Evolutionary conservation across 2,113 vertebrate genomes (phyloP), one percentile per base, ranked within the genome.

Genomic region (Helogale parvula): DNA sequence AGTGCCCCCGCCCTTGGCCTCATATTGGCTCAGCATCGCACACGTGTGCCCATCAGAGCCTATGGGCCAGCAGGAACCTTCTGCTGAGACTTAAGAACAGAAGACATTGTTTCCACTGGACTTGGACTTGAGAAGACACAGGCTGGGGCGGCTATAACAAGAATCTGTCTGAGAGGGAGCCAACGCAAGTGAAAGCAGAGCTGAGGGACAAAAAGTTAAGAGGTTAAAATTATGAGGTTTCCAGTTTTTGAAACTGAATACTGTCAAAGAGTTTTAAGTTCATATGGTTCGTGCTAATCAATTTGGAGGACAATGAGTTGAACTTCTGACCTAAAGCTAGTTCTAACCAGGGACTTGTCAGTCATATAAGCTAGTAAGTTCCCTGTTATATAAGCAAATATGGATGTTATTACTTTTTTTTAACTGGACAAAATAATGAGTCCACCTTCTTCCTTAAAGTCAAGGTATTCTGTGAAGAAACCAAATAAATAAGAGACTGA

Each of bases 191-290:
- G 47, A 79, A 90, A 85, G 71, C 38, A 85, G 23, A 85, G 35
- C 50, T 77, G 25, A 79, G 17, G 29, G 71, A 95, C 17, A 41
- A 12, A 25, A 35, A 76, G 8, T 2, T 19, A 65, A 12, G 72
- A 35, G 21, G 80, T 60, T 27, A 83, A 84, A 66, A 54, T 35
- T 7, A 52, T 25, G 27, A 86, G 1, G 14, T 80, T 91, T 69
- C 47, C 12, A 33, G 17, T 35, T 54, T 92, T 71, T 65, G n/a
- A 72, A 87, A 69, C n/a, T 65, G 16, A 50, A 86, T 85, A 16
- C 29, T 60, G 60, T 76, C 60, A 90, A 57, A 71, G 60, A 69
- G 33, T 57, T 85, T 57, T 50, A 68, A 86, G 35, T 90, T 84
- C 69, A 12, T 60, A 11, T 25, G 10, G 10, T 71, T 80, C 33